A percentile compares a stretch with the other conserved stretches of the same genome.
These are phyloP conservation scores for Poeciliopsis gracilis DNA, from an alignment of 2,797 vertebrate genomes.

Conservation along the genomic window DNA sequence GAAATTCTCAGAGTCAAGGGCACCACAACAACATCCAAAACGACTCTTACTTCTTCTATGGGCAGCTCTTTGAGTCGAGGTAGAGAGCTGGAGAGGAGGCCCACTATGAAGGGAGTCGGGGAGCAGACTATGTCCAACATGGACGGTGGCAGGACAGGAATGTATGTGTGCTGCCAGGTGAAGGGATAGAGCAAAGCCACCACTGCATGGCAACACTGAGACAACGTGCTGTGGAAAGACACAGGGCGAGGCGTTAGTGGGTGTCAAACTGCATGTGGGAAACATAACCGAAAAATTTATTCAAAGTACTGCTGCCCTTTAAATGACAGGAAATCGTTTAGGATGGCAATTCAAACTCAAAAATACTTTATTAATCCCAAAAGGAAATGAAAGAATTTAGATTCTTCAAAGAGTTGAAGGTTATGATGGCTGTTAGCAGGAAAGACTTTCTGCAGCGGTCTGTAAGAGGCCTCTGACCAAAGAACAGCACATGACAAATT, in stretches of 20 bases:
- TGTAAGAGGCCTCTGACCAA: no score
- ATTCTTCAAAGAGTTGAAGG: no score
- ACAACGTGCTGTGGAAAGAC: slow-evolving; percentile 86
- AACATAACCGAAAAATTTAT: not conserved
- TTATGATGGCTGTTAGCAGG: no score
- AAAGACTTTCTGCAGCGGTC: no score
- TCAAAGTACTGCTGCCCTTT: not conserved
- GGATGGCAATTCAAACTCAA: no score
- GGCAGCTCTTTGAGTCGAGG: slow-evolving; percentile 93
- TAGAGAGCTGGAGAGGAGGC: slow-evolving; percentile 94
- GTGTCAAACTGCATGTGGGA: not conserved
- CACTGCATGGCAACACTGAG: slow-evolving; percentile 94
- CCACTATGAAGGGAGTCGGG: slow-evolving; percentile 95
- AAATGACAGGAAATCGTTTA: no score
- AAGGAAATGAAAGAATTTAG: no score
- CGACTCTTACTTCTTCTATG: slow-evolving; percentile 89
- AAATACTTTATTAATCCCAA: no score
- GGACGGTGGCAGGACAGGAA: slow-evolving; percentile 93
- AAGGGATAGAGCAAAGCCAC: slow-evolving; percentile 97
- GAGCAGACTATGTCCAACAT: slow-evolving; percentile 99
- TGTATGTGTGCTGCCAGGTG: slow-evolving; percentile 98
- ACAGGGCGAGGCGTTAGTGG: not conserved
- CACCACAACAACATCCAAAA: slow-evolving; percentile 6
- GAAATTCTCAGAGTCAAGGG: slow-evolving; percentile 41
- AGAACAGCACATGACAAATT: not conserved